These are phyloP conservation scores for Tokudaia tokunoshimensis DNA, from an alignment of 2,797 vertebrate species.

Conservation along the genomic window DNA sequence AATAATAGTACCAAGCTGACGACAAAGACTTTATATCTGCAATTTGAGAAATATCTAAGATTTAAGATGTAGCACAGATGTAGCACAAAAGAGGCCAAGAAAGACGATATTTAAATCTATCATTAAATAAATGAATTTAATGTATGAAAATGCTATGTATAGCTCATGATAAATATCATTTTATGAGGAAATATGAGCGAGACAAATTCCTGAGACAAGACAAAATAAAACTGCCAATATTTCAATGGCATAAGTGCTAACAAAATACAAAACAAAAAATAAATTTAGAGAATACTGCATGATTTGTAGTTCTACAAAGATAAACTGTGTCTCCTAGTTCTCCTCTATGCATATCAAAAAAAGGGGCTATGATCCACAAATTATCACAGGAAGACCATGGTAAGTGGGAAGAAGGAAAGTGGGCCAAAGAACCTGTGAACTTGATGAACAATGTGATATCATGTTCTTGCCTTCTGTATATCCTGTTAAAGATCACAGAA, in stretches of 20 bases:
- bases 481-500: background rate
- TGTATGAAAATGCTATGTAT: background rate
- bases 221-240: constrained; percentile 20
- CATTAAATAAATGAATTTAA: background rate
- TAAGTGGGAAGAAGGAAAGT: background rate
- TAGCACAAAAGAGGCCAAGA: background rate
- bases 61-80: background rate
- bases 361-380: background rate
- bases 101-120: background rate
- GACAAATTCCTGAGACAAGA: background rate
- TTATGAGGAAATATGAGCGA: background rate
- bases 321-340: background rate
- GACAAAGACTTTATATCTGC: background rate
- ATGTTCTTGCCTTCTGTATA: background rate
- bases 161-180: background rate
- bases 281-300: background rate
- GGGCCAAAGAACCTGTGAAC: background rate
- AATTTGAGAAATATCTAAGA: background rate
- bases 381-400: background rate
- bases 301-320: constrained; percentile 6
- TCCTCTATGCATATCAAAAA: background rate
- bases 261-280: background rate
- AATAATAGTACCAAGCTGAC: background rate
- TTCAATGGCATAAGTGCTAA: background rate
- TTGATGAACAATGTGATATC: background rate